Evolutionary conservation across 2,113 vertebrate species (phyloP).

Genomic region (Chitala chitala): DNA sequence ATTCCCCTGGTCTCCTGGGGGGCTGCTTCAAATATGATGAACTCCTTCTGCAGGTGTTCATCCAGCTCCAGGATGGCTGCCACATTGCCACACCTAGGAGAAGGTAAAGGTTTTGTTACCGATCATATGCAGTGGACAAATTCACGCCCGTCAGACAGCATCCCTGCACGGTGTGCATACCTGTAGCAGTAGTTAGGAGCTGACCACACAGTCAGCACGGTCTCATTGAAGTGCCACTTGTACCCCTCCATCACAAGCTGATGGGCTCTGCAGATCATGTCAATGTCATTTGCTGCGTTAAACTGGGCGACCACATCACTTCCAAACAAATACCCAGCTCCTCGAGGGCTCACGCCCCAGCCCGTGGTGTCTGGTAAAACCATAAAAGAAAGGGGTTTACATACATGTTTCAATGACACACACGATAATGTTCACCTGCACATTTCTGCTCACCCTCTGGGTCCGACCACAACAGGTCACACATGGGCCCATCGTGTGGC

Average conservation of each 20-base stretch:
- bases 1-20: slow-evolving; percentile 93
- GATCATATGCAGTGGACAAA: too few relatives aligned
- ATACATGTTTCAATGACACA: not conserved
- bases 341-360: slow-evolving; percentile 88
- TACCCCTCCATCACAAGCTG: slow-evolving; percentile 97
- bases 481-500: slow-evolving; percentile 92
- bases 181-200: slow-evolving; percentile 96
- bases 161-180: slow-evolving; percentile 46
- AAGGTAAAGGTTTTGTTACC: too few relatives aligned
- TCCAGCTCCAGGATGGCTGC: slow-evolving; percentile 94
- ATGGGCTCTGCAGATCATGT: slow-evolving; percentile 94
- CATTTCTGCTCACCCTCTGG: slow-evolving; percentile 73
- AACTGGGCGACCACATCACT: slow-evolving; percentile 93
- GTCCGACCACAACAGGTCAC: slow-evolving; percentile 90
- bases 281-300: slow-evolving; percentile 88
- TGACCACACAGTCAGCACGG: slow-evolving; percentile 90
- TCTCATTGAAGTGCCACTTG: slow-evolving; percentile 97
- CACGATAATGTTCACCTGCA: not conserved
- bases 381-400: not conserved
- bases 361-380: slow-evolving; percentile 79
- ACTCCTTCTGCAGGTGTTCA: slow-evolving; percentile 91
- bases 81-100: slow-evolving; percentile 84
- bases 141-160: not conserved
- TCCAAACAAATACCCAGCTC: slow-evolving; percentile 88
- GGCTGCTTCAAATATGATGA: slow-evolving; percentile 93